phyloP scores from a whole-genome alignment of 2,888 invertebrate genomes.

The Diogma glabrata region DNA sequence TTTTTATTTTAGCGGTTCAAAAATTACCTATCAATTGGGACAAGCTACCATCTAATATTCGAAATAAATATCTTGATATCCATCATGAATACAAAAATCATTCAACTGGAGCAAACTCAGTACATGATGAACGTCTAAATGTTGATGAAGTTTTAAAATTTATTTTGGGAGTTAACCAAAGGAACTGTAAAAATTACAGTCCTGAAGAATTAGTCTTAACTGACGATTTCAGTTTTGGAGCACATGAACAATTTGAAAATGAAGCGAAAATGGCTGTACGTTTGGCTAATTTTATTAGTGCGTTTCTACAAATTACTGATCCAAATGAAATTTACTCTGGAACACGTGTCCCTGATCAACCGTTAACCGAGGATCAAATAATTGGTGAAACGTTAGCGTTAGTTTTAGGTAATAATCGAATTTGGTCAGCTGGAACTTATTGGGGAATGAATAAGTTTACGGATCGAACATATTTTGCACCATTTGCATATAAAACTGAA shows the following conservation, averaged over 20 bases:
- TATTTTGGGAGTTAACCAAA: slow-evolving; percentile 53
- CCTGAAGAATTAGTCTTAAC: slow-evolving; percentile 64
- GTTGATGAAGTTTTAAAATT: slow-evolving; percentile 68
- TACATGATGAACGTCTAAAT: slow-evolving; percentile 57
- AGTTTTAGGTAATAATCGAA: slow-evolving; percentile 80
- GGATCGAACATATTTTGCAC: slow-evolving; percentile 83
- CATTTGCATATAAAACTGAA: slow-evolving; percentile 79
- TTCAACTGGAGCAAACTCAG: slow-evolving; percentile 49
- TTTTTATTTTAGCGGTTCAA: slow-evolving; percentile 61
- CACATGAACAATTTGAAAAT: slow-evolving; percentile 80
- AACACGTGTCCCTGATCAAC: slow-evolving; percentile 75
- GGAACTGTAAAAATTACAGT: slow-evolving; percentile 46
- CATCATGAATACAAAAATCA: slow-evolving; percentile 65
- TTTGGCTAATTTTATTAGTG: slow-evolving; percentile 89
- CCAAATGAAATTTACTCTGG: slow-evolving; percentile 84
- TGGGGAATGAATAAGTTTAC: slow-evolving; percentile 94
- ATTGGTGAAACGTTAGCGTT: slow-evolving; percentile 87
- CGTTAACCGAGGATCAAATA: slow-evolving; percentile 90
- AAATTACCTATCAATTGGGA: slow-evolving; percentile 77
- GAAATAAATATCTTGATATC: slow-evolving; percentile 61
- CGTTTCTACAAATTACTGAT: slow-evolving; percentile 84
- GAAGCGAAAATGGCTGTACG: slow-evolving; percentile 96
- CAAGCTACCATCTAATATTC: slow-evolving; percentile 53
- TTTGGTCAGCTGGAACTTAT: slow-evolving; percentile 83
- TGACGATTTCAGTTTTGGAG: slow-evolving; percentile 80